These are phyloP conservation scores for Hucho hucho DNA, from an alignment of 2,113 vertebrate genomes.

Conservation along the genomic window DNA sequence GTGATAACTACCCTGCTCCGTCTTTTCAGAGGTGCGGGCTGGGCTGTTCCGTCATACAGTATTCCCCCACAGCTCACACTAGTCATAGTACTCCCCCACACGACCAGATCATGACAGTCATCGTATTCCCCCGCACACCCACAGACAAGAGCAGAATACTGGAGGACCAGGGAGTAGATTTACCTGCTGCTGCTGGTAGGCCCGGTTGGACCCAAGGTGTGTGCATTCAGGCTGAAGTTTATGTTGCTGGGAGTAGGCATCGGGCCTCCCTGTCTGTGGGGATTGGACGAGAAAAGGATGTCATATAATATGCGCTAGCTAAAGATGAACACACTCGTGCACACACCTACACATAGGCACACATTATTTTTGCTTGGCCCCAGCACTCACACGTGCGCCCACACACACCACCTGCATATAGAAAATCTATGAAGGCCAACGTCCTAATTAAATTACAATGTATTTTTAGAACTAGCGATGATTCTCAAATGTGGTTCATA, in stretches of 20 bases:
- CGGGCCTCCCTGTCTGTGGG: conserved; percentile 15
- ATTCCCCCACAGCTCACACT: neutral
- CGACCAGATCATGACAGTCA: neutral
- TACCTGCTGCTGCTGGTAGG: conserved; percentile 11
- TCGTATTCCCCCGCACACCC: neutral
- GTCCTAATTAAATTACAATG: conserved; percentile 2
- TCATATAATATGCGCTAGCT: neutral
- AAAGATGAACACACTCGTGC: neutral
- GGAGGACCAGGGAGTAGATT: neutral
- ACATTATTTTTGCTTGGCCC: too few relatives aligned
- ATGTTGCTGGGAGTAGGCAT: conserved; percentile 4
- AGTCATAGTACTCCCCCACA: neutral
- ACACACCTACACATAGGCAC: neutral
- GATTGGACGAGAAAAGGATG: neutral
- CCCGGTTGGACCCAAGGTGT: conserved; percentile 2
- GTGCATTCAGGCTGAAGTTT: conserved; percentile 5
- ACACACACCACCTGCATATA: neutral
- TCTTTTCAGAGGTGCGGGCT: neutral
- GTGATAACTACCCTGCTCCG: too few relatives aligned
- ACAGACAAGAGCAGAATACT: neutral
- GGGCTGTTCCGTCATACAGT: neutral
- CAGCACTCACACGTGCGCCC: too few relatives aligned
- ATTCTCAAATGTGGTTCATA: neutral
- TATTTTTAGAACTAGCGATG: conserved; percentile 14
- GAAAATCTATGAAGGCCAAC: neutral